Evolutionary conservation across 2,113 vertebrate species (phyloP).

Genomic region (Gulo gulo): DNA sequence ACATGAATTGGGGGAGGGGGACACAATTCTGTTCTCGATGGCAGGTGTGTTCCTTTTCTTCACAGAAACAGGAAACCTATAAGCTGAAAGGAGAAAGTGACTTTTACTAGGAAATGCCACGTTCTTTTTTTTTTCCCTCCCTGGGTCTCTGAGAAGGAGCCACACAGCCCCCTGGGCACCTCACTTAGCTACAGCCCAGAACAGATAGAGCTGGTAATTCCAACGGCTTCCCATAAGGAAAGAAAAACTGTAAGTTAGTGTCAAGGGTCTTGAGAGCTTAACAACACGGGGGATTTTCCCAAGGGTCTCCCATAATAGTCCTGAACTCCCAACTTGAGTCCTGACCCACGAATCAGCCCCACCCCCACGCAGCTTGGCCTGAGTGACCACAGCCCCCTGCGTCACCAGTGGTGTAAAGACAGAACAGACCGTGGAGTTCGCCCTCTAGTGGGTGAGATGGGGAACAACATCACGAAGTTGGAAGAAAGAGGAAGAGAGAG

Average conservation of each 20-base stretch:
- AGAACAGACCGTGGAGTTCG: neutral
- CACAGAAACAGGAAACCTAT: neutral
- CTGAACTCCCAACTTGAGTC: neutral
- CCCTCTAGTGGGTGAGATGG: neutral
- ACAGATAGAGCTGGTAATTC: neutral
- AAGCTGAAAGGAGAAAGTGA: neutral
- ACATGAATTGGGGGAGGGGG: neutral
- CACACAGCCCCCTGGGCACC: neutral
- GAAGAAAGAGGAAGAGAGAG: neutral
- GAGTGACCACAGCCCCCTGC: neutral
- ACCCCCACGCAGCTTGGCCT: too few relatives aligned
- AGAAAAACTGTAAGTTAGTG: neutral
- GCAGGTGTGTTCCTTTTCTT: neutral
- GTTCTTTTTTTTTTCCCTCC: neutral
- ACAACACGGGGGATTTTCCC: neutral
- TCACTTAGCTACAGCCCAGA: neutral
- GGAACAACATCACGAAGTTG: neutral
- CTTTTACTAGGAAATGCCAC: neutral
- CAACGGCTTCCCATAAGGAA: neutral
- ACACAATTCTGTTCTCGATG: too few relatives aligned
- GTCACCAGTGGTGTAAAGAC: neutral
- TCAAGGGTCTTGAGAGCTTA: neutral
- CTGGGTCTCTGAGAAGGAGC: neutral
- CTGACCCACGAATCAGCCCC: neutral
- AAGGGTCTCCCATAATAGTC: neutral